Evolutionary conservation across 1,140 invertebrate genomes (phyloP).

Genomic region (Sycophila sp.): DNA sequence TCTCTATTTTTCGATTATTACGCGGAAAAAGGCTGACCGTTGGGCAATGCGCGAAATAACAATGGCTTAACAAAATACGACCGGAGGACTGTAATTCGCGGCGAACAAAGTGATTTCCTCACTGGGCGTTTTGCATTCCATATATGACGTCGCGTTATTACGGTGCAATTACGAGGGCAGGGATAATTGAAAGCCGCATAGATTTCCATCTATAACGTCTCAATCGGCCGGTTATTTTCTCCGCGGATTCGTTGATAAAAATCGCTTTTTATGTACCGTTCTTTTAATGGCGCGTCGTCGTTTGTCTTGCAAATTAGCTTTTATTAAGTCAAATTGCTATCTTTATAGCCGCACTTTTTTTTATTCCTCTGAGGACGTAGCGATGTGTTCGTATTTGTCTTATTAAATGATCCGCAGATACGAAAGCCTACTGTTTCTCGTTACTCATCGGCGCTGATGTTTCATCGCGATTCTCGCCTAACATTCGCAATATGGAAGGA

Average conservation of each 20-base stretch:
- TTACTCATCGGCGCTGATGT: too few species aligned
- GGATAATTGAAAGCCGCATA: slow-evolving; percentile 16
- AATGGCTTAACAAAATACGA: slow-evolving; percentile 7
- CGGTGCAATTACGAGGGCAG: slow-evolving; percentile 2
- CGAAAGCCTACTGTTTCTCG: too few species aligned
- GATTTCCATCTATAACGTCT: slow-evolving; percentile 12
- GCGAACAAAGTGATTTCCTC: slow-evolving; percentile 13
- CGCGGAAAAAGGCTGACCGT: neutral
- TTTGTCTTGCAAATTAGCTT: neutral
- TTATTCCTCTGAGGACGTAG: too few species aligned
- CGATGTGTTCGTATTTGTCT: too few species aligned
- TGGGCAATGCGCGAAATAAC: neutral
- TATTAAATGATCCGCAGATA: too few species aligned
- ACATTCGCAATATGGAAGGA: too few species aligned
- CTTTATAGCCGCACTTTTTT: too few species aligned
- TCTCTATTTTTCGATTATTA: slow-evolving; percentile 16
- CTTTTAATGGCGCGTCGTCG: neutral
- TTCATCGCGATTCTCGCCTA: too few species aligned
- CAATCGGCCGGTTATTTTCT: slow-evolving; percentile 2
- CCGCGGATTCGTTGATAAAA: neutral
- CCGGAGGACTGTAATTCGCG: neutral
- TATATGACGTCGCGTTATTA: neutral
- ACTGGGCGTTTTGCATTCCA: slow-evolving; percentile 20
- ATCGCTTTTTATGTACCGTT: neutral
- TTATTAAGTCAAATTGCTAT: neutral